Percentiles rank a stretch among this genome's conserved stretches.
Conservation (phyloP, 2,888 invertebrate species). For the Celastrina argiolus region DNA sequence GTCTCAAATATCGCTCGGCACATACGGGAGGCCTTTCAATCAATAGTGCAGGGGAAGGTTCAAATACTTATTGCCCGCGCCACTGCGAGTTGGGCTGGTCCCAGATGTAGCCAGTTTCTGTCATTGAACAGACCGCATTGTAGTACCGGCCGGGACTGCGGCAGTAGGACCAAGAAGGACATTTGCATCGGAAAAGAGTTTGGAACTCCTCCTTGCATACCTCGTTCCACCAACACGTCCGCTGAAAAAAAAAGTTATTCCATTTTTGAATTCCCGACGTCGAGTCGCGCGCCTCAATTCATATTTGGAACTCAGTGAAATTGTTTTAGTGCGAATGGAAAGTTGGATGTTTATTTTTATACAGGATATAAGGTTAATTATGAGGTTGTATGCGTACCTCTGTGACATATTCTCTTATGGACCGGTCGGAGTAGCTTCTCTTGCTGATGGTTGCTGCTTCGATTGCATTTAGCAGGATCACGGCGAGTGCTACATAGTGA, state of each 20-base stretch:
- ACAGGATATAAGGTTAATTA: constrained; percentile 11
- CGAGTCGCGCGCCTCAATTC: background rate
- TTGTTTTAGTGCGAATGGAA: background rate
- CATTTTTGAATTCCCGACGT: background rate
- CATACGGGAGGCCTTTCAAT: constrained; percentile 35
- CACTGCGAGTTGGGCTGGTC: constrained; percentile 82
- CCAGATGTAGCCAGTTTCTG: constrained; percentile 94
- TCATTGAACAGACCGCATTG: constrained; percentile 93
- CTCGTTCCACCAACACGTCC: constrained; percentile 96
- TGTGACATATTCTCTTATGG: constrained; percentile 88
- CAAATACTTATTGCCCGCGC: constrained; percentile 52
- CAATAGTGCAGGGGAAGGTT: constrained; percentile 25
- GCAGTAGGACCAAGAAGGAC: constrained; percentile 93
- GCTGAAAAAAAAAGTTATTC: constrained; percentile 68
- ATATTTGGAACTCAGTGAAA: constrained; percentile 4
- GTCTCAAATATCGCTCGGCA: constrained; percentile 65
- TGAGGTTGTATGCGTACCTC: constrained; percentile 77
- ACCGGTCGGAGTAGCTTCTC: constrained; percentile 88
- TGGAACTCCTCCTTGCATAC: constrained; percentile 95
- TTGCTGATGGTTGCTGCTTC: constrained; percentile 69
- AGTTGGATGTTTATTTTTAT: constrained; percentile 15
- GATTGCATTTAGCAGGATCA: constrained; percentile 58
- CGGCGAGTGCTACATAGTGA: constrained; percentile 42
- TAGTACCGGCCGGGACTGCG: constrained; percentile 92
- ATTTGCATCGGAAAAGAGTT: constrained; percentile 90